Evolutionary conservation across 2,797 vertebrate genomes (phyloP), one percentile per base, ranked within the genome.

Genomic region (Tragopan temminckii): DNA sequence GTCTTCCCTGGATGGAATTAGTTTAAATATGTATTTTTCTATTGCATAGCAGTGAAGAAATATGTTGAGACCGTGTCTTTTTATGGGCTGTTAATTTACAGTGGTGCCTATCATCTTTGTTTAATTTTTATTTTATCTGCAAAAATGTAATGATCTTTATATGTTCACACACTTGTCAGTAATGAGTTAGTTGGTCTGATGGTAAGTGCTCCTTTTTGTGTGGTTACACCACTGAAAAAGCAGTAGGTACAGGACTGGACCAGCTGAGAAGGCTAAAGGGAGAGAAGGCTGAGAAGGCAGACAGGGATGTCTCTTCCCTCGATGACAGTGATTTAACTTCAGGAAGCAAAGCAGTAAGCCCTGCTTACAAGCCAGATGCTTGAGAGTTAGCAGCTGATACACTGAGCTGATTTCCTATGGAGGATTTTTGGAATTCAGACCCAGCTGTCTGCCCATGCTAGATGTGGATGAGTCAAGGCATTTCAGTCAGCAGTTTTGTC

Each of bases 161-260:
- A 15, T 19, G 31, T n/a, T 19, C 53, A n/a, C 17, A 11, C 12
- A 46, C 8, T 24, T 71, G 40, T 40, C 16, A n/a, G 52, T 10
- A 52, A 2, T 31, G 0, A 4, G 13, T n/a, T 46, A 13, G 19
- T 29, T 57, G 10, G 19, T 62, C 46, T 89, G 58, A 8, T n/a
- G 29, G 42, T 21, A 36, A 86, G 53, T 3, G 0, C 66, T 76
- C 7, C 6, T 77, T 31, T 80, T 0, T 33, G n/a, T 0, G 0
- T 52, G 48, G 11, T 35, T 81, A 38, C 29, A 48, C 31, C 27
- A 15, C 9, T 68, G 35, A 88, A 74, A 61, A 86, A 43, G 48
- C 45, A 46, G 27, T 35, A 36, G 38, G 12, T 2, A 0, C 58
- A 77, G 69, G 17, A 15, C 48, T 63, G 36, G 23, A 61, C 48